Evolutionary conservation across 2,888 invertebrate genomes (phyloP).

Genomic region (Galeopsomyia nigrocyanea): DNA sequence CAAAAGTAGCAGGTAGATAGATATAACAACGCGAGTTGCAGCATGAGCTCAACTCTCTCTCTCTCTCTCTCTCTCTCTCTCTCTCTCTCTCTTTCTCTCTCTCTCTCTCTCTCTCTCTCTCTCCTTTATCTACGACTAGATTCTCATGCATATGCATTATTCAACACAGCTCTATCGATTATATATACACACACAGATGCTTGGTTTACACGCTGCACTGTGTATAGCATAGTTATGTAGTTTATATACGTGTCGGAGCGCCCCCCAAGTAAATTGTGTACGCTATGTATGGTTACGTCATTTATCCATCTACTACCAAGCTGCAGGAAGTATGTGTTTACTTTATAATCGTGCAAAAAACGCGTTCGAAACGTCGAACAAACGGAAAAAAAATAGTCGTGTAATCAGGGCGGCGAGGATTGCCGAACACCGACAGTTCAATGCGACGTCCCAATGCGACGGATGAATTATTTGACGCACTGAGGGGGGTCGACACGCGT

Average conservation of each 20-base stretch:
- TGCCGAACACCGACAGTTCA: too few species aligned
- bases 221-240: neutral
- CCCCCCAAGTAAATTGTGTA: neutral
- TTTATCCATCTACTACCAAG: too few species aligned
- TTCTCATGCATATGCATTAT: conserved; percentile 27
- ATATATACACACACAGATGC: neutral
- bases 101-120: neutral
- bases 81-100: neutral
- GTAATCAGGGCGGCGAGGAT: too few species aligned
- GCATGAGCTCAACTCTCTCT: neutral
- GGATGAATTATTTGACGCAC: too few species aligned
- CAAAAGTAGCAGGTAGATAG: too few species aligned
- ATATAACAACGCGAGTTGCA: too few species aligned
- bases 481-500: too few species aligned
- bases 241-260: neutral
- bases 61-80: neutral
- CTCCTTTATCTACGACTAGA: conserved; percentile 30
- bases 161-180: conserved; percentile 37
- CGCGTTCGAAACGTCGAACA: too few species aligned
- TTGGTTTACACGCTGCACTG: neutral
- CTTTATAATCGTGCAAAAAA: too few species aligned
- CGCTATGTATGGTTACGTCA: neutral
- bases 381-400: too few species aligned
- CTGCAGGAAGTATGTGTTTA: too few species aligned
- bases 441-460: too few species aligned